phyloP scores from a whole-genome alignment of 2,797 vertebrate genomes.

The Coracias cyanogaster region DNA sequence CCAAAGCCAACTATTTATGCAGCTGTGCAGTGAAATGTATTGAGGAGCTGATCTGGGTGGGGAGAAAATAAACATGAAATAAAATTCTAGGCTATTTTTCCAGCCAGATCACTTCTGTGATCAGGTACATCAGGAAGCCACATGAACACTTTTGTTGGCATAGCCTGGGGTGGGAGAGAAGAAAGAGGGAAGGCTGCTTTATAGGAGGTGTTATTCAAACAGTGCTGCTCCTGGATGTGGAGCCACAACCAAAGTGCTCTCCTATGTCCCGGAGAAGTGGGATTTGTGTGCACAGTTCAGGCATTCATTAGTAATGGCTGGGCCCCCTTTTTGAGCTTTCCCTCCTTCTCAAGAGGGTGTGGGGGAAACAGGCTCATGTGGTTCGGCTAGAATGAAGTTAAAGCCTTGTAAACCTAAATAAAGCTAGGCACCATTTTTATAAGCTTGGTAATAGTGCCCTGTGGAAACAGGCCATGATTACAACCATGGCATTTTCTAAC shows the following conservation, averaged over 20 bases:
- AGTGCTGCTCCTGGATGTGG: neutral
- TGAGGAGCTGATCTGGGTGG: neutral
- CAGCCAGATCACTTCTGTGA: neutral
- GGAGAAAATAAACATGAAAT: neutral
- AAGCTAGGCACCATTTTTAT: neutral
- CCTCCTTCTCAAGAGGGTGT: neutral
- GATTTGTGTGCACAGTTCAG: neutral
- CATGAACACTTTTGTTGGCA: neutral
- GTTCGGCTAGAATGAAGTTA: slow-evolving; percentile 2
- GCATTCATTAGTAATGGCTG: neutral
- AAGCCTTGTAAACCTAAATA: slow-evolving; percentile 35
- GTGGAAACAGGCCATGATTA: slow-evolving; percentile 32
- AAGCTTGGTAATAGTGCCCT: slow-evolving; percentile 26
- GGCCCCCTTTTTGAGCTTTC: neutral
- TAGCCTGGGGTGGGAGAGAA: neutral
- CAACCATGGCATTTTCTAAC: neutral
- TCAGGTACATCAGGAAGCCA: slow-evolving; percentile 1
- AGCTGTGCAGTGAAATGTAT: slow-evolving; percentile 23
- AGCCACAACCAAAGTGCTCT: neutral
- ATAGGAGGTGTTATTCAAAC: neutral
- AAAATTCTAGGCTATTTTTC: neutral
- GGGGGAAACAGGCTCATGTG: neutral
- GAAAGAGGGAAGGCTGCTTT: neutral
- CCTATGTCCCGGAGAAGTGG: neutral
- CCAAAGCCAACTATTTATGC: slow-evolving; percentile 52